phyloP scores from a whole-genome alignment of 2,797 vertebrate species.

The Rhodeus uyekii region DNA sequence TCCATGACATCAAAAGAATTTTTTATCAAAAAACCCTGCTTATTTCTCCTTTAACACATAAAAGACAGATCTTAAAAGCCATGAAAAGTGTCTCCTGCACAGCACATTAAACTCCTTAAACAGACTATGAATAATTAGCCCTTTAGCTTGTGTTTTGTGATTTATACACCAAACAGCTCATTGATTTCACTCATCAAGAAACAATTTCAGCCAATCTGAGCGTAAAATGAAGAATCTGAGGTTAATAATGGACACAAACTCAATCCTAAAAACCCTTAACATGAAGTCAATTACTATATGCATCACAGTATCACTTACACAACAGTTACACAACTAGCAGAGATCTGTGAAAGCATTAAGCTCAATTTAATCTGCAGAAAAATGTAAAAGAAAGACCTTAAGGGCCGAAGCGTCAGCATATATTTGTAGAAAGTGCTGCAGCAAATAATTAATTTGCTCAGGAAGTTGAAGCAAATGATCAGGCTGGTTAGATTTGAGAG shows the following conservation, averaged over 20 bases:
- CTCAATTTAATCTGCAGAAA: neutral
- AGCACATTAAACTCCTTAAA: conserved; percentile 2
- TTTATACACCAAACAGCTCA: neutral
- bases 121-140: neutral
- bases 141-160: conserved; percentile 7
- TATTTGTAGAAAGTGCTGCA: neutral
- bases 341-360: neutral
- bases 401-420: neutral
- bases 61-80: neutral
- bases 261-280: neutral
- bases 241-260: neutral
- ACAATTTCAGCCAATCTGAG: neutral
- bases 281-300: neutral
- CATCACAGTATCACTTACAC: neutral
- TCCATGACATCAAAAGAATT: neutral
- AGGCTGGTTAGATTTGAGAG: neutral
- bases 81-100: neutral
- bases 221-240: conserved; percentile 4
- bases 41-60: conserved; percentile 1
- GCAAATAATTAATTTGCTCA: neutral
- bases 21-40: neutral
- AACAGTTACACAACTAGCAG: neutral
- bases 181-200: conserved; percentile 24
- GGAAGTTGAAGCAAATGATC: neutral
- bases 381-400: neutral